phyloP scores from a whole-genome alignment of 1,140 invertebrate species.

The Aphidius ervi region DNA sequence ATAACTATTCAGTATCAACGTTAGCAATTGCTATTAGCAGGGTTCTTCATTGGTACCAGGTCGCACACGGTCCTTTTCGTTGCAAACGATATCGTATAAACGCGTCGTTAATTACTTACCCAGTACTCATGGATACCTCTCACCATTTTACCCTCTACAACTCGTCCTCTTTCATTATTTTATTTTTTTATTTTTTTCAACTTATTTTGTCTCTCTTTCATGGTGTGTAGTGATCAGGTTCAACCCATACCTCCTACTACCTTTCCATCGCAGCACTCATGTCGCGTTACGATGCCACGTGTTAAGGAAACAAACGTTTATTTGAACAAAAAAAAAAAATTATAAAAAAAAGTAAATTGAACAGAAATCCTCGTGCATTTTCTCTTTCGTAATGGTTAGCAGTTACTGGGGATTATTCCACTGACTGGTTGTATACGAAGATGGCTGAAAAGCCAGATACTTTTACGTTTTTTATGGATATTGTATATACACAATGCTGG shows the following conservation, averaged over 20 bases:
- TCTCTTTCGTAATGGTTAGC: constrained; percentile 10
- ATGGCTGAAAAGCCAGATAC: constrained; percentile 6
- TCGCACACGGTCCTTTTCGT: constrained; percentile 24
- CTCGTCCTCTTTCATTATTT: constrained; percentile 17
- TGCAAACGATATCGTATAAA: constrained; percentile 41
- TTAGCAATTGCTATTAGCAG: constrained; percentile 49
- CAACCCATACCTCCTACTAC: not conserved
- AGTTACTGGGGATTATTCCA: constrained; percentile 21
- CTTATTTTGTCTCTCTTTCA: not conserved
- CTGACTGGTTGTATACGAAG: constrained; percentile 14
- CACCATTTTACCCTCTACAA: constrained; percentile 22
- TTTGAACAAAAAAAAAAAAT: constrained; percentile 32
- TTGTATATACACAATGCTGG: too few relatives aligned
- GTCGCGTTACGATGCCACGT: constrained; percentile 49
- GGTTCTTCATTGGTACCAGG: constrained; percentile 45
- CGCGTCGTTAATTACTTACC: constrained; percentile 51
- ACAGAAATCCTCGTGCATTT: constrained; percentile 45
- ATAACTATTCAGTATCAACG: constrained; percentile 45
- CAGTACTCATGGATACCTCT: constrained; percentile 41
- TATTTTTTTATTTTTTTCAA: constrained; percentile 5
- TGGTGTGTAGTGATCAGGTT: too few relatives aligned
- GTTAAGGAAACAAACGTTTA: constrained; percentile 57
- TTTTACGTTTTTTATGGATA: too few relatives aligned
- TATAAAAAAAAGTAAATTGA: constrained; percentile 50
- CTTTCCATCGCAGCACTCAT: constrained; percentile 20